A percentile compares a stretch with the other conserved stretches of the same genome.
These are phyloP conservation scores for Aplodontia rufa DNA, from an alignment of 2,113 vertebrate genomes.

Conservation along the genomic window DNA sequence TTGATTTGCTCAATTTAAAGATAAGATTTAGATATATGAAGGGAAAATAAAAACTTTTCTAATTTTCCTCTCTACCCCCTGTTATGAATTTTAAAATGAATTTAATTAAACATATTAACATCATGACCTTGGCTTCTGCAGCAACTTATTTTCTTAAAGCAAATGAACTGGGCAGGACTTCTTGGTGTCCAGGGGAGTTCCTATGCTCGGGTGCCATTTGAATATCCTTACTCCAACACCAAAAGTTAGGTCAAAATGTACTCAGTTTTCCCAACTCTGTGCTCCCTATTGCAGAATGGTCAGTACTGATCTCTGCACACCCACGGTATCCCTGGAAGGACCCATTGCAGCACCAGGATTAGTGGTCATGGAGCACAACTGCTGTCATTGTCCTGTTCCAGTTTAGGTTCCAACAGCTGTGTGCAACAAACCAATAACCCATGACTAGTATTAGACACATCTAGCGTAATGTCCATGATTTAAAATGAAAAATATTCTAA, in stretches of 20 bases:
- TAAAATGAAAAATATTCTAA: background rate
- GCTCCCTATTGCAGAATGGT: background rate
- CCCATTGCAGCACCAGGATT: background rate
- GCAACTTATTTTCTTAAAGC: slow-evolving; percentile 6
- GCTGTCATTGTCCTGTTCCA: background rate
- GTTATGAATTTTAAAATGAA: slow-evolving; percentile 17
- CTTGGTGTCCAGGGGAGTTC: background rate
- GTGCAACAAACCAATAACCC: background rate
- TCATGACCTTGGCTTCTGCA: background rate
- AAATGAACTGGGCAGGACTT: background rate
- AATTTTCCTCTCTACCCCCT: background rate
- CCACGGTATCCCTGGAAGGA: background rate
- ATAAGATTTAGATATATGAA: background rate
- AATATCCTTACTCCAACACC: background rate
- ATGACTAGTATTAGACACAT: background rate
- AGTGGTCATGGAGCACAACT: background rate
- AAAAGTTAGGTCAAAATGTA: background rate
- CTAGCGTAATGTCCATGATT: background rate
- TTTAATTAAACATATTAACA: slow-evolving; percentile 17
- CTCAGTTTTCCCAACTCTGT: background rate
- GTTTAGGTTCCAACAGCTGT: background rate
- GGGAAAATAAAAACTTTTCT: background rate
- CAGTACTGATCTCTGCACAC: background rate
- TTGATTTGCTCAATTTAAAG: slow-evolving; percentile 22
- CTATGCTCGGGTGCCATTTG: background rate